Percentiles rank a stretch among this genome's conserved stretches.
Evolutionary conservation across 1,140 invertebrate genomes (phyloP).

Genomic region (Telenomus remus): DNA sequence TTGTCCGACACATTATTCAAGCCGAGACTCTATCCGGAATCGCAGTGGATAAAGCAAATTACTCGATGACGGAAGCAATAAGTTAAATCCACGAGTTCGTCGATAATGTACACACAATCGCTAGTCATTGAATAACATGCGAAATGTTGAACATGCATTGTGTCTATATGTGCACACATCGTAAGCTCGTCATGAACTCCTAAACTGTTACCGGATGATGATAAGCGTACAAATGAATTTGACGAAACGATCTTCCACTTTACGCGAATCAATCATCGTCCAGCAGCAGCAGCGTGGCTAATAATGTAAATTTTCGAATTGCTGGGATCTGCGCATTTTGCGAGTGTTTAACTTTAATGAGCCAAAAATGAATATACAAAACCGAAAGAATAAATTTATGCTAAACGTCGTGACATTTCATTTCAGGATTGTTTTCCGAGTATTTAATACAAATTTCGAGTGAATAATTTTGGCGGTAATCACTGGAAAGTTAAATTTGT

Average conservation of each 20-base stretch:
- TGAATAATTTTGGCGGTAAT: too few species aligned
- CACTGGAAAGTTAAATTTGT: too few species aligned
- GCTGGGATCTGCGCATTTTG: too few species aligned
- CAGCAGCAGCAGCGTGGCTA: too few species aligned
- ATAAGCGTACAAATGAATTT: constrained; percentile 28
- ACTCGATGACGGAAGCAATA: constrained; percentile 64
- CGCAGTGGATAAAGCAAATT: constrained; percentile 60
- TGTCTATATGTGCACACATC: constrained; percentile 39
- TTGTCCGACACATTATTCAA: constrained; percentile 61
- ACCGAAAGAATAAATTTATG: too few species aligned
- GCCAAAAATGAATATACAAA: too few species aligned
- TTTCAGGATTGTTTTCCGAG: too few species aligned
- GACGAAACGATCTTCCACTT: constrained; percentile 21
- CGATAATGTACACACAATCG: constrained; percentile 50
- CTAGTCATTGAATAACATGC: constrained; percentile 40
- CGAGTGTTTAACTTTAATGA: too few species aligned
- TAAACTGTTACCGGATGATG: constrained; percentile 22
- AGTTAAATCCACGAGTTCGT: constrained; percentile 58
- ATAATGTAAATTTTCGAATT: too few species aligned
- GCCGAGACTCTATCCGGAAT: constrained; percentile 48
- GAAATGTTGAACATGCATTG: constrained; percentile 48
- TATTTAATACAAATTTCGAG: too few species aligned
- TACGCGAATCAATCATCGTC: constrained; percentile 3
- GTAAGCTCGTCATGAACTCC: constrained; percentile 35
- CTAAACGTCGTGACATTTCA: too few species aligned